Base-by-base conservation (phyloP, 2,888 invertebrate species). In the Nematopogon swammerdamellus region DNA sequence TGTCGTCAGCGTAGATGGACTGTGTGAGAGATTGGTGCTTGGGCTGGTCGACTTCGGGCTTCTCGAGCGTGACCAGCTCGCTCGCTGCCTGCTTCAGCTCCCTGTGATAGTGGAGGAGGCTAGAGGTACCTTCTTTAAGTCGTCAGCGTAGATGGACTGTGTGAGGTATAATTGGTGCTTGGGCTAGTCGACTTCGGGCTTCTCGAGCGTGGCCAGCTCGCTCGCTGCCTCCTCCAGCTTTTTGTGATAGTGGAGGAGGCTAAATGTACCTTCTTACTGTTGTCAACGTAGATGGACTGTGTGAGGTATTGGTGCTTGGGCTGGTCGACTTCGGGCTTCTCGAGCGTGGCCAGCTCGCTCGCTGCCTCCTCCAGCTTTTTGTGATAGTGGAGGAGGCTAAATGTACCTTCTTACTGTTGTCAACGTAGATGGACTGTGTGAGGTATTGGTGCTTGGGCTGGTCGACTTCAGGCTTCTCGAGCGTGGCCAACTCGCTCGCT, bases 141-240 rank as follows among this genome's bases (percentile, higher is more conserved):
- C 98, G 61, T 96, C 96, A 48, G 94, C 93, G 72, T 97, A 97
- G 63, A 98, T 94, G 70, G 92, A 91, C 77, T 95, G 95, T 56
- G 94, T 92, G 57, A 95, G 82, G 62, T 92, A 92, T n/a, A n/a
- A 92, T 61, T 91, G 87, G 64, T 92, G 92, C 62, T 89, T 85
- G 4, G 89, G 85, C 57, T 87, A 82, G 42, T 83, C 81, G 58
- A 83, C 85, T 60, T 85, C 85, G 50, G 82, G 84, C 61, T 79
- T 84, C 62, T 81, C 80, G 0, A 68, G 65, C 48, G 77, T 72
- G 52, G 82, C 81, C 46, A 85, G 87, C n/a, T n/a, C n/a, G n/a
- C n/a, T n/a, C n/a, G n/a, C n/a, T n/a, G n/a, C n/a, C n/a, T n/a
- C n/a, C n/a, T n/a, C n/a, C n/a, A n/a, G n/a, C n/a, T n/a, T n/a